phyloP scores from a whole-genome alignment of 1,140 invertebrate species.

The Drosophila jambulina region DNA sequence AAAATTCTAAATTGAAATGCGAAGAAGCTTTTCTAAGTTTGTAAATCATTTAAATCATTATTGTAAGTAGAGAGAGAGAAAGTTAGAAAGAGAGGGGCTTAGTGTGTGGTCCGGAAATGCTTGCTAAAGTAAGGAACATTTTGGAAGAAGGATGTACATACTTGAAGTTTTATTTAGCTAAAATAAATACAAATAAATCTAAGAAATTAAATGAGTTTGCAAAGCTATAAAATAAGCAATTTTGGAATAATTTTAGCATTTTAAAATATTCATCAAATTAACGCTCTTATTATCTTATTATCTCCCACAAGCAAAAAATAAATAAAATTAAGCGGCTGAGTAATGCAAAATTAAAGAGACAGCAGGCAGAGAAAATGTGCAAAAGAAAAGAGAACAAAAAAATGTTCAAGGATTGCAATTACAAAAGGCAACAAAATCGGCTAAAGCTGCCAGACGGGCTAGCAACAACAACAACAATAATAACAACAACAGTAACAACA shows the following conservation, averaged over 20 bases:
- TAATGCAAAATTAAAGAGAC: constrained; percentile 29
- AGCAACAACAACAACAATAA: constrained; percentile 38
- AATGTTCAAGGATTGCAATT: constrained; percentile 76
- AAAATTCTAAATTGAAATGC: constrained; percentile 29
- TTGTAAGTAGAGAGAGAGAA: no score
- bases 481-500: constrained; percentile 14
- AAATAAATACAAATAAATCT: neutral
- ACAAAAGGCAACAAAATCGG: constrained; percentile 58
- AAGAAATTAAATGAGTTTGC: neutral
- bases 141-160: neutral
- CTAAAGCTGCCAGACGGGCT: constrained; percentile 44
- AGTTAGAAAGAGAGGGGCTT: neutral
- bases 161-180: neutral
- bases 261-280: neutral
- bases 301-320: constrained; percentile 26
- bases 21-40: constrained; percentile 9
- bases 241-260: neutral
- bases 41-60: constrained; percentile 19
- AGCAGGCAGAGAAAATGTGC: constrained; percentile 16
- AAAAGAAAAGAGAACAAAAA: constrained; percentile 43
- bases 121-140: neutral
- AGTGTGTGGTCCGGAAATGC: neutral
- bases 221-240: neutral
- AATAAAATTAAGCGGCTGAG: constrained; percentile 26
- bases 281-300: neutral